These are phyloP conservation scores for Brachionus plicatilis DNA, from an alignment of 1,140 invertebrate species.

Conservation along the genomic window DNA sequence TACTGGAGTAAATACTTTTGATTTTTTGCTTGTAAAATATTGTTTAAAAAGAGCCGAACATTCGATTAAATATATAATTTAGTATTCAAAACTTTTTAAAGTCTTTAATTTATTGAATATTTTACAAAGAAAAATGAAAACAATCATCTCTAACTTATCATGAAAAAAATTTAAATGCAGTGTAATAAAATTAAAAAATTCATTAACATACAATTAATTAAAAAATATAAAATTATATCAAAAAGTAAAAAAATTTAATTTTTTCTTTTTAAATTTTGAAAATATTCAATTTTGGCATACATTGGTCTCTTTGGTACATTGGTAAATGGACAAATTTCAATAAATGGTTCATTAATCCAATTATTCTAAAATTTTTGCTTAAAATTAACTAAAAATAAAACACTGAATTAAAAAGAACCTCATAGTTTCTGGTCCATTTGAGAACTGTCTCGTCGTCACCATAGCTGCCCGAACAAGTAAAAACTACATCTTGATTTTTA, in stretches of 20 bases:
- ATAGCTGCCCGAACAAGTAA: slow-evolving; percentile 58
- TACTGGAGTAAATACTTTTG: no score
- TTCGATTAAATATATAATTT: no score
- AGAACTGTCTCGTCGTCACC: slow-evolving; percentile 59
- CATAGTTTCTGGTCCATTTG: slow-evolving; percentile 56
- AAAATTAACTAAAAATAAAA: neutral
- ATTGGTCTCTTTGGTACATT: slow-evolving; percentile 48
- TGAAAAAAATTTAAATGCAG: no score
- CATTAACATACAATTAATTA: neutral
- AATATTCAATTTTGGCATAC: slow-evolving; percentile 45
- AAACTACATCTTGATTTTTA: slow-evolving; percentile 51
- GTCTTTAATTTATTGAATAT: no score
- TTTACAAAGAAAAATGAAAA: no score
- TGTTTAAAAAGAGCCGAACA: no score
- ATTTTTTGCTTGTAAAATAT: no score
- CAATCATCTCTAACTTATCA: no score
- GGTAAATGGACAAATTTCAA: slow-evolving; percentile 53
- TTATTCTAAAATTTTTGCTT: slow-evolving; percentile 49
- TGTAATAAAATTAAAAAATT: neutral
- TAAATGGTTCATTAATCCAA: slow-evolving; percentile 60
- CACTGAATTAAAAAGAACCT: slow-evolving; percentile 43
- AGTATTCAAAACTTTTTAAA: no score
- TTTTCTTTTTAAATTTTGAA: slow-evolving; percentile 37
- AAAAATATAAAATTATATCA: neutral
- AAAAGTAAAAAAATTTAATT: neutral